A percentile compares a stretch with the other conserved stretches of the same genome.
Conservation (phyloP, 2,888 invertebrate species). For the Yponomeuta evonymella region DNA sequence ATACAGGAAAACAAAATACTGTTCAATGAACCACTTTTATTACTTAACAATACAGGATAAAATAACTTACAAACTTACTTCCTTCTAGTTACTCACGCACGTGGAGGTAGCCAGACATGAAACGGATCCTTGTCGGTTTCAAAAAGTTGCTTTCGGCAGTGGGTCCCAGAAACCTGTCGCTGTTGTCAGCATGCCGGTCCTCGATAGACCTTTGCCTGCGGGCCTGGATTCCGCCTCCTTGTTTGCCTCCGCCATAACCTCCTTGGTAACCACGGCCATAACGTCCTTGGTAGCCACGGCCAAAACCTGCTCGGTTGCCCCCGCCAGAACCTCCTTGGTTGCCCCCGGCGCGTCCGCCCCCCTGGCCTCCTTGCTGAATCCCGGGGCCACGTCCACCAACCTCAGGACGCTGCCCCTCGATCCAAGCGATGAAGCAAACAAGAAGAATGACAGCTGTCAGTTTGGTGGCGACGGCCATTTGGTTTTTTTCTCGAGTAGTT, state of each 20-base stretch:
- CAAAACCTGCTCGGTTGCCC: not conserved
- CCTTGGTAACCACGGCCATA: not conserved
- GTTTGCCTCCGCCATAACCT: not conserved
- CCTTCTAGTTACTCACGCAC: not conserved
- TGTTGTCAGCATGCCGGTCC: not conserved
- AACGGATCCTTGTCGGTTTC: slow-evolving; percentile 1
- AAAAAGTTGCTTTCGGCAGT: not conserved
- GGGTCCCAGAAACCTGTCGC: not conserved
- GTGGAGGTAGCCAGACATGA: not conserved
- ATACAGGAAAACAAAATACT: no score
- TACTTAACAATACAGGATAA: not conserved
- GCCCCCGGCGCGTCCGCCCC: no score
- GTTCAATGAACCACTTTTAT: not conserved
- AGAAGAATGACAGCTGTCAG: slow-evolving; percentile 6
- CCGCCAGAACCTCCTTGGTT: no score
- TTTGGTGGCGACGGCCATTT: slow-evolving; percentile 6
- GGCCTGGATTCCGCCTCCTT: not conserved
- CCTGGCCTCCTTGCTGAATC: no score
- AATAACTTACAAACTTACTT: not conserved
- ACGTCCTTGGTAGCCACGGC: not conserved
- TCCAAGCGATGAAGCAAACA: slow-evolving; percentile 2
- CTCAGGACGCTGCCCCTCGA: not conserved
- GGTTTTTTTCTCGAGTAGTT: not conserved
- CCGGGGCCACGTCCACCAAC: not conserved
- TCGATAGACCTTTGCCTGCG: not conserved